Percentiles rank a stretch among this genome's conserved stretches.
These are phyloP conservation scores for Buteo buteo DNA, from an alignment of 2,113 vertebrate genomes.

Conservation along the genomic window DNA sequence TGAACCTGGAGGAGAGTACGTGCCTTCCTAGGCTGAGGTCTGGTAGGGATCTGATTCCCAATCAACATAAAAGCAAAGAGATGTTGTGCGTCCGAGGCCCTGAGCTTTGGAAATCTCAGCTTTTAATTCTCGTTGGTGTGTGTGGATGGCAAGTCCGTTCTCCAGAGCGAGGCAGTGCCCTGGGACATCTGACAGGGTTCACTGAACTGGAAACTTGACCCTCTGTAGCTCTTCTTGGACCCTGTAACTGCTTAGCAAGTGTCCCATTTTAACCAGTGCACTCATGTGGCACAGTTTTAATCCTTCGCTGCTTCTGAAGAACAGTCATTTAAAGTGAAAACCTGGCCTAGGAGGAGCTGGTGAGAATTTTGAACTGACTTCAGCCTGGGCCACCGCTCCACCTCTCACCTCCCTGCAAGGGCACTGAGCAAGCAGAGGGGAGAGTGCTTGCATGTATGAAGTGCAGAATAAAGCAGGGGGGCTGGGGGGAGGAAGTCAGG, in stretches of 20 bases:
- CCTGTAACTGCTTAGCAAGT: slow-evolving; percentile 54
- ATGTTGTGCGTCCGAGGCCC: neutral
- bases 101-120: neutral
- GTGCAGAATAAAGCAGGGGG: neutral
- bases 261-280: slow-evolving; percentile 57
- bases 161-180: neutral
- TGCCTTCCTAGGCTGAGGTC: neutral
- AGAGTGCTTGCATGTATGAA: accelerated
- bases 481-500: neutral
- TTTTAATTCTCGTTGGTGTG: neutral
- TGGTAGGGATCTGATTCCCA: neutral
- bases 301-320: slow-evolving; percentile 16
- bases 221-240: slow-evolving; percentile 36
- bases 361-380: neutral
- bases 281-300: slow-evolving; percentile 43
- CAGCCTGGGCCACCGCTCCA: neutral
- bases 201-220: slow-evolving; percentile 57
- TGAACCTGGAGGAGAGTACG: neutral
- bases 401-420: neutral
- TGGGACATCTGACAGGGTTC: slow-evolving; percentile 35
- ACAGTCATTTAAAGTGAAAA: neutral
- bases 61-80: neutral
- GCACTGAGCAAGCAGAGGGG: accelerated
- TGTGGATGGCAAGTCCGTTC: neutral
- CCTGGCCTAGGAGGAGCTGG: accelerated